Evolutionary conservation across 2,888 invertebrate species (phyloP).

Genomic region (Corbicula japonica): DNA sequence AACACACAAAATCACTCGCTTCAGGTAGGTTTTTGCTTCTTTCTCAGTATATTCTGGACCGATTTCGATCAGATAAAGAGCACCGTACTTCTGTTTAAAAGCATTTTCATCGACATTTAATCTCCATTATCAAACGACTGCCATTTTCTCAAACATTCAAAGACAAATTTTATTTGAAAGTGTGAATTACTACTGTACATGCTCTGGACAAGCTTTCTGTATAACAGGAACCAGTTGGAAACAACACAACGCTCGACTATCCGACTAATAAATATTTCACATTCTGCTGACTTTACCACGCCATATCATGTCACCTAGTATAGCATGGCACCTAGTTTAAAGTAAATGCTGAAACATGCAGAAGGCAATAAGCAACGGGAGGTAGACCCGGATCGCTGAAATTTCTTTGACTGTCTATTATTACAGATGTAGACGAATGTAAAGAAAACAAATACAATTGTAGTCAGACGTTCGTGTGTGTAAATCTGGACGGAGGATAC

Average conservation of each 20-base stretch:
- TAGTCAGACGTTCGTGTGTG: conserved; percentile 9
- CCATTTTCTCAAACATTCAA: too few species aligned
- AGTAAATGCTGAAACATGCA: not conserved
- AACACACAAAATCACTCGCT: too few species aligned
- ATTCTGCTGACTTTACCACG: not conserved
- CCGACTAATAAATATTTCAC: not conserved
- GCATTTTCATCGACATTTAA: too few species aligned
- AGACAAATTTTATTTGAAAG: too few species aligned
- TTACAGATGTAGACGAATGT: conserved; percentile 28
- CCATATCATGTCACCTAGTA: not conserved
- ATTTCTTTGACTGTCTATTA: not conserved
- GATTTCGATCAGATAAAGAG: too few species aligned
- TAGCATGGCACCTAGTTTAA: not conserved
- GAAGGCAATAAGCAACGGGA: not conserved
- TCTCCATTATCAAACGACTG: too few species aligned
- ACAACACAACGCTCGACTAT: not conserved
- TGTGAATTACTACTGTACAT: too few species aligned
- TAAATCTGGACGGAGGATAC: conserved; percentile 10
- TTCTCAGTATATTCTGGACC: too few species aligned
- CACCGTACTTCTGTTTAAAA: too few species aligned
- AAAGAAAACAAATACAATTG: not conserved
- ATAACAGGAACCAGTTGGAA: too few species aligned
- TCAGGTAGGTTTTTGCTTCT: too few species aligned
- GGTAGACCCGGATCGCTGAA: not conserved
- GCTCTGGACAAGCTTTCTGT: too few species aligned